A percentile compares a stretch with the other conserved stretches of the same genome.
Conservation (phyloP, 2,888 invertebrate genomes). For the Dusona sp. region DNA sequence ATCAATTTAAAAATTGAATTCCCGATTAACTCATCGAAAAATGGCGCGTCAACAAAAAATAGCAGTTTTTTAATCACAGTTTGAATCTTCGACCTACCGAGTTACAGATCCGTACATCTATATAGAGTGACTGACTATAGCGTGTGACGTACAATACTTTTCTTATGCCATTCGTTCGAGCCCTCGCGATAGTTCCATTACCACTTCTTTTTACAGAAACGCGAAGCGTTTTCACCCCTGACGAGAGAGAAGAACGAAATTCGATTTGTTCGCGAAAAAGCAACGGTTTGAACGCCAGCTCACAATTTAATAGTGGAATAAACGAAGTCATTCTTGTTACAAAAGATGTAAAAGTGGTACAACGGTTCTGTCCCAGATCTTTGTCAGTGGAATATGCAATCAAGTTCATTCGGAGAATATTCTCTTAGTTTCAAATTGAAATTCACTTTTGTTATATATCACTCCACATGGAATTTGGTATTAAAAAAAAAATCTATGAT, state of each 20-base stretch:
- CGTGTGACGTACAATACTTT: conserved; percentile 40
- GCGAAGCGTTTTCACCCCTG: conserved; percentile 10
- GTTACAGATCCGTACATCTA: conserved; percentile 7
- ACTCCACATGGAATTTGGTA: background rate
- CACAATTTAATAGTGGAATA: conserved; percentile 17
- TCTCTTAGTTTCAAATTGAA: background rate
- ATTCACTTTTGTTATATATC: background rate
- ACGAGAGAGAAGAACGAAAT: conserved; percentile 48
- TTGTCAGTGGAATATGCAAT: background rate
- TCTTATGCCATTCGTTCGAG: conserved; percentile 43
- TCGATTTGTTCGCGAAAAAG: conserved; percentile 60
- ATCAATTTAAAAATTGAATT: conserved; percentile 57
- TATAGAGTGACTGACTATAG: background rate
- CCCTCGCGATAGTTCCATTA: conserved; percentile 60
- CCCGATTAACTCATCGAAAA: conserved; percentile 14
- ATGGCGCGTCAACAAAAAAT: conserved; percentile 48
- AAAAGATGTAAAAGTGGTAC: conserved; percentile 16
- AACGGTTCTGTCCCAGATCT: conserved; percentile 21
- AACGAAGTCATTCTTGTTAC: conserved; percentile 43
- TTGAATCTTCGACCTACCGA: conserved; percentile 56
- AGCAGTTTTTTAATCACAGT: conserved; percentile 75
- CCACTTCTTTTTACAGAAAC: conserved; percentile 55
- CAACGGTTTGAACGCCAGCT: conserved; percentile 45
- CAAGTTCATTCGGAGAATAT: background rate
- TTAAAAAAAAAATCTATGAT: background rate